Evolutionary conservation across 2,888 invertebrate species (phyloP), one percentile per base, ranked within the genome.

Genomic region (Agonopterix alstromeriana): DNA sequence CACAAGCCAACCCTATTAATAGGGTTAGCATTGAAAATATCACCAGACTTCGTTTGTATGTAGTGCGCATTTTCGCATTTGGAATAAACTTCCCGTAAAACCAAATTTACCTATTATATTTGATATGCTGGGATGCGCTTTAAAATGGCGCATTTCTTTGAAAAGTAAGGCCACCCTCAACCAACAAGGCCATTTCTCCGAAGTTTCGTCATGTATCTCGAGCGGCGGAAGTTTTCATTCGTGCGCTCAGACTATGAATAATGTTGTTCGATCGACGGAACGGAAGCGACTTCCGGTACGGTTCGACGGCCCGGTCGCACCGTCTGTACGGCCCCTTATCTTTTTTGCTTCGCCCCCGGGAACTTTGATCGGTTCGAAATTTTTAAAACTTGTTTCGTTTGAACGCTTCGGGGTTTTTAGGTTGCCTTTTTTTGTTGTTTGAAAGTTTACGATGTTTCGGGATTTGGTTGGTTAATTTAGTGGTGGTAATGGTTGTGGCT

Each of bases 221-320:
- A 42, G 51, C 35, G 47, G 48, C 63, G 71, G 71, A 77, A 77
- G 77, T 77, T 76, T 70, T 63, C 58, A 59, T 66, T 70, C 61
- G 58, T 64, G 67, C 54, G 60, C 63, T 52, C 58, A 53, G 56
- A 63, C 69, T 67, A 71, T 77, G 77, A 77, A 74, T 77, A 75
- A 75, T 67, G 66, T 59, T 59, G 56, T 60, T 60, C 66, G 69
- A 58, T 61, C 63, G 64, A 53, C 56, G 54, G 49, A 60, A 61
- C 70, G 74, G 75, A 75, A 69, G 64, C 55, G 49, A 51, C 67
- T 70, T 72, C 74, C 75, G 67, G 63, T 49, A 45, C 49, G 51
- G 53, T 53, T 55, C 52, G 56, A 51, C 53, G 55, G 51, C 54
- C 54, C 54, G 48, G 43, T 43, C 48, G 45, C 47, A 17, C 48